phyloP scores from a whole-genome alignment of 2,113 vertebrate species.

The Cebidichthys violaceus region DNA sequence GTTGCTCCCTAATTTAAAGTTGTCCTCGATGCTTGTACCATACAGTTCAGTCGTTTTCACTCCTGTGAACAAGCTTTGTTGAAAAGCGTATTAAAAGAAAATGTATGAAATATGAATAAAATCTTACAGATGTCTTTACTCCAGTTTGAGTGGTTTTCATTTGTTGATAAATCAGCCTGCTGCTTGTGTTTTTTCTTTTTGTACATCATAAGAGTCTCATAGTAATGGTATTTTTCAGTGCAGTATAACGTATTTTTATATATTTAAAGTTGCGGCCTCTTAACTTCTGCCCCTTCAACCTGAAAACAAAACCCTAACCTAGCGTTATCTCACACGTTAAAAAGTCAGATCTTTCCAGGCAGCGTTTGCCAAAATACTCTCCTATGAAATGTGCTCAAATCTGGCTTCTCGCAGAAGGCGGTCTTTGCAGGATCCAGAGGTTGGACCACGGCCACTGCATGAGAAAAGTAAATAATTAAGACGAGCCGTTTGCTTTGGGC shows the following conservation, averaged over 20 bases:
- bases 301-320: neutral
- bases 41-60: constrained; percentile 39
- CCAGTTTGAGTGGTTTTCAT: neutral
- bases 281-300: neutral
- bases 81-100: constrained; percentile 40
- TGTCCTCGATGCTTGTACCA: constrained; percentile 64
- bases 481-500: neutral
- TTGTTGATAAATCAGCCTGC: neutral
- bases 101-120: constrained; percentile 73
- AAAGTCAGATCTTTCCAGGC: neutral
- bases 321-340: neutral
- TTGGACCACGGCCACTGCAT: neutral
- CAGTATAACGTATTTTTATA: neutral
- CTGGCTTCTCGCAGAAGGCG: neutral
- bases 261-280: neutral
- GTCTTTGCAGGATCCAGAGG: neutral
- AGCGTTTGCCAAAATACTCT: neutral
- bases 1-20: constrained; percentile 70
- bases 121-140: constrained; percentile 47
- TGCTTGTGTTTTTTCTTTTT: neutral
- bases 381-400: neutral
- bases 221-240: neutral
- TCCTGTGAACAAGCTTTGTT: constrained; percentile 58
- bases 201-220: neutral
- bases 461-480: neutral